Percentiles rank a stretch among this genome's conserved stretches.
Evolutionary conservation across 2,888 invertebrate species (phyloP).

Genomic region (Smittia sp.): DNA sequence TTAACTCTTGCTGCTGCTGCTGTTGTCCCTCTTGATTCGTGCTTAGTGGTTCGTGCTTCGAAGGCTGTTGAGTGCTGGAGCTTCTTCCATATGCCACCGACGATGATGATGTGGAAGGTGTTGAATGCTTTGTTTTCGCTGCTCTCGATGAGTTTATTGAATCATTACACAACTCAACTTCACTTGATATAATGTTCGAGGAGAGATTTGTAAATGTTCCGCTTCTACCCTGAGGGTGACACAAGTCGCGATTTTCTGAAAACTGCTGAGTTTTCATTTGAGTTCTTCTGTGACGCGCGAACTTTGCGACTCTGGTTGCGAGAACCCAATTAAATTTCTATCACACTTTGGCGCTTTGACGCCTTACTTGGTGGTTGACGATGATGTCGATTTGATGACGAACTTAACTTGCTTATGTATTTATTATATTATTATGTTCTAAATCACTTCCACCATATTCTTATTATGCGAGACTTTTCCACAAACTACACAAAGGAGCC

Average conservation of each 20-base stretch:
- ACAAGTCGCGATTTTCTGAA: slow-evolving; percentile 47
- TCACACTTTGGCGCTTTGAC: slow-evolving; percentile 19
- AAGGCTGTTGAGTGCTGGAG: background rate
- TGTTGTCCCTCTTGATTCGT: slow-evolving; percentile 42
- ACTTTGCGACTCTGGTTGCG: background rate
- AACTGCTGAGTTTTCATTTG: slow-evolving; percentile 49
- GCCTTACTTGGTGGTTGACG: background rate
- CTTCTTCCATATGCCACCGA: slow-evolving; percentile 35
- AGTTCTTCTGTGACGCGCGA: slow-evolving; percentile 38
- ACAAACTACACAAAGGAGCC: background rate
- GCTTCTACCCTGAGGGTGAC: slow-evolving; percentile 47
- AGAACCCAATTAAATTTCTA: slow-evolving; percentile 26
- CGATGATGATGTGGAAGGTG: slow-evolving; percentile 10
- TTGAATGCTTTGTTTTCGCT: background rate
- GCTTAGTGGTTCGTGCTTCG: slow-evolving; percentile 30
- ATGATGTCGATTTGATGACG: background rate
- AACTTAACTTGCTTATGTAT: background rate
- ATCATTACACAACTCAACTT: background rate
- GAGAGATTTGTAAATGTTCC: slow-evolving; percentile 42
- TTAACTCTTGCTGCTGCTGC: slow-evolving; percentile 43
- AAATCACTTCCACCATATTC: background rate
- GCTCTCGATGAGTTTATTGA: slow-evolving; percentile 13
- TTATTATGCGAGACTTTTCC: background rate
- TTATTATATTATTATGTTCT: slow-evolving; percentile 25
- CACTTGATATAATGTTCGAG: background rate